A percentile compares a stretch with the other conserved stretches of the same genome.
Evolutionary conservation across 2,797 vertebrate genomes (phyloP).

Genomic region (Malurus splendens): DNA sequence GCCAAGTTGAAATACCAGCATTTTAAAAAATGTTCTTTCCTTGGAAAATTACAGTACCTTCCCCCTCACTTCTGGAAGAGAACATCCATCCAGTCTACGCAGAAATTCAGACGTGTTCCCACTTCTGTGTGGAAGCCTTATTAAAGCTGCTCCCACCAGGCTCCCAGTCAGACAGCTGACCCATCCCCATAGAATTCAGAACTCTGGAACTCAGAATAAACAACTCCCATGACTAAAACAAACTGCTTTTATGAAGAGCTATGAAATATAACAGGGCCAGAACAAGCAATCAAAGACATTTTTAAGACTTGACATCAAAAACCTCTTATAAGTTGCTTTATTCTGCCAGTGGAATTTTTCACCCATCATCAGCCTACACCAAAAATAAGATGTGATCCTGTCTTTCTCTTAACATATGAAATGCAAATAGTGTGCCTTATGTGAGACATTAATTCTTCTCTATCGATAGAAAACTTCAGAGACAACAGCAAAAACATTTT

Average conservation of each 20-base stretch:
- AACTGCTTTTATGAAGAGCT: not conserved
- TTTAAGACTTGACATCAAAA: not conserved
- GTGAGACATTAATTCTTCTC: not conserved
- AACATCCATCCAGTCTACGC: not conserved
- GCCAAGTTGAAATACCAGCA: not conserved
- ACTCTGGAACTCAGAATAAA: not conserved
- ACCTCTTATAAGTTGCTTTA: not conserved
- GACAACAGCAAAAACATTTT: not conserved
- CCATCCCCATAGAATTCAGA: not conserved
- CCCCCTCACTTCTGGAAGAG: not conserved
- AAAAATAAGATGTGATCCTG: not conserved
- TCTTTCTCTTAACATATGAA: not conserved
- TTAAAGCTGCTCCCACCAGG: rapidly evolving
- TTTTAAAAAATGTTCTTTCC: not conserved
- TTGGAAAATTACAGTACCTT: not conserved
- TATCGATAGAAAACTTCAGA: not conserved
- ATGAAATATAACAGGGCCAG: not conserved
- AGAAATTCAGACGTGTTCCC: not conserved
- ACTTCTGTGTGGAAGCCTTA: not conserved
- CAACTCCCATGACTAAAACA: not conserved
- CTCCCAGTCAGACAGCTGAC: not conserved
- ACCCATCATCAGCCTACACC: not conserved
- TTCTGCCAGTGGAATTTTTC: not conserved
- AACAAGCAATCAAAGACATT: not conserved
- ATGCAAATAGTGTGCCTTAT: not conserved